Percentiles rank a stretch among this genome's conserved stretches.
Evolutionary conservation across 2,797 vertebrate genomes (phyloP).

Genomic region (Luscinia megarhynchos): DNA sequence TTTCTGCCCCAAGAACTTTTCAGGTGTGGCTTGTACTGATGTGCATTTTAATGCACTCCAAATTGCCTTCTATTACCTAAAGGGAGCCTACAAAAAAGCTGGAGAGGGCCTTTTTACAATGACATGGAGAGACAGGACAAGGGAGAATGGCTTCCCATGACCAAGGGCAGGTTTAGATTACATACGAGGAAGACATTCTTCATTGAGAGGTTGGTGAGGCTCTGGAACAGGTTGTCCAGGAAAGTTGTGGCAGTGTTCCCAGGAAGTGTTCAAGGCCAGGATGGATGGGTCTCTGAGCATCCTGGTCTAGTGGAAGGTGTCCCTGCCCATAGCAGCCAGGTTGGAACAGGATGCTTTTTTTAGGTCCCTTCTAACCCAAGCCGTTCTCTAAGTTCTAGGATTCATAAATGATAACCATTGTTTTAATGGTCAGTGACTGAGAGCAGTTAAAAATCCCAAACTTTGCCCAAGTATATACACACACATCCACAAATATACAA

Average conservation of each 20-base stretch:
- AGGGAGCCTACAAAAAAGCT: neutral
- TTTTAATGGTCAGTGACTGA: neutral
- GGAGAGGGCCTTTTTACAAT: neutral
- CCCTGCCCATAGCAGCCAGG: neutral
- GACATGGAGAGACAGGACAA: neutral
- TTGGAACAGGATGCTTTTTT: neutral
- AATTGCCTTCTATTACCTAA: neutral
- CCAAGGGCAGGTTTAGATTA: neutral
- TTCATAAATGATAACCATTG: neutral
- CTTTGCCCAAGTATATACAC: neutral
- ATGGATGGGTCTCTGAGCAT: neutral
- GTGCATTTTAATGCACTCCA: neutral
- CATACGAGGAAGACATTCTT: neutral
- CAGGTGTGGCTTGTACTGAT: neutral
- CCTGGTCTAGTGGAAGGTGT: neutral
- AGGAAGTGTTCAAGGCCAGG: neutral
- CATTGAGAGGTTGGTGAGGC: neutral
- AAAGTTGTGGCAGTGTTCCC: neutral
- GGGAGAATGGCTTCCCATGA: neutral
- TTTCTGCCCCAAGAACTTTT: neutral
- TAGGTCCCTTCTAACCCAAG: neutral
- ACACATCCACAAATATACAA: neutral
- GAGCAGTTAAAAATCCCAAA: neutral
- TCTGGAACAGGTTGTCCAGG: neutral
- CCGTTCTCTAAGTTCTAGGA: neutral